Conservation (phyloP, 2,113 vertebrate genomes). For the Bos javanicus region DNA sequence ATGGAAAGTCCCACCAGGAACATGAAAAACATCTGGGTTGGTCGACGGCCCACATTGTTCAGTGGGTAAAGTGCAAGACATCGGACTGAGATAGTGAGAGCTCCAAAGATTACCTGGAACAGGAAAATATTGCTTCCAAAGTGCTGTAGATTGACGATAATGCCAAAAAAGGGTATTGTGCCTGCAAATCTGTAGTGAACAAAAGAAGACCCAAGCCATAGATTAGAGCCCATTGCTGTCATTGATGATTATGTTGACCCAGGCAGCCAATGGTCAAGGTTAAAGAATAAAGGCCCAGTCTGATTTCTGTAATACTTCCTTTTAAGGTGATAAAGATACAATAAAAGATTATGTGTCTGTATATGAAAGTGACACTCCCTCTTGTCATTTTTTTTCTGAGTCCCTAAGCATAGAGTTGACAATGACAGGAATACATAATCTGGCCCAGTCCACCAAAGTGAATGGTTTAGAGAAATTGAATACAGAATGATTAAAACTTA, state of each 20-base stretch:
- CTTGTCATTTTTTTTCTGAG: neutral
- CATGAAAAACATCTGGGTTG: slow-evolving; percentile 75
- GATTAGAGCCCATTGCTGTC: neutral
- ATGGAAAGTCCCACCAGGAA: slow-evolving; percentile 82
- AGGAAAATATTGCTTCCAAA: slow-evolving; percentile 69
- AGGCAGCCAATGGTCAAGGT: neutral
- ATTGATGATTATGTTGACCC: neutral
- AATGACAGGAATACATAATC: neutral
- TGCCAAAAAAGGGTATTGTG: slow-evolving; percentile 75
- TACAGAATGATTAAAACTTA: neutral
- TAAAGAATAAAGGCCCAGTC: neutral
- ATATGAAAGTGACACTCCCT: neutral
- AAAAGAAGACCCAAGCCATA: neutral
- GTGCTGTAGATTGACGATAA: slow-evolving; percentile 73
- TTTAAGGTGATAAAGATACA: neutral
- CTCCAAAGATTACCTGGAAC: slow-evolving; percentile 10
- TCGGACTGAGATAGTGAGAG: slow-evolving; percentile 81
- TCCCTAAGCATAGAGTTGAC: neutral
- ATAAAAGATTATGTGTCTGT: neutral
- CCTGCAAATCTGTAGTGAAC: neutral
- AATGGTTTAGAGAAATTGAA: neutral
- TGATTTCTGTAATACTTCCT: neutral
- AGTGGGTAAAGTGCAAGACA: slow-evolving; percentile 80
- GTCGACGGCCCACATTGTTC: slow-evolving; percentile 76
- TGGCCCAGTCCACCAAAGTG: neutral